Evolutionary conservation across 2,113 vertebrate genomes (phyloP), one percentile per base, ranked within the genome.

Genomic region (Cheirogaleus medius): DNA sequence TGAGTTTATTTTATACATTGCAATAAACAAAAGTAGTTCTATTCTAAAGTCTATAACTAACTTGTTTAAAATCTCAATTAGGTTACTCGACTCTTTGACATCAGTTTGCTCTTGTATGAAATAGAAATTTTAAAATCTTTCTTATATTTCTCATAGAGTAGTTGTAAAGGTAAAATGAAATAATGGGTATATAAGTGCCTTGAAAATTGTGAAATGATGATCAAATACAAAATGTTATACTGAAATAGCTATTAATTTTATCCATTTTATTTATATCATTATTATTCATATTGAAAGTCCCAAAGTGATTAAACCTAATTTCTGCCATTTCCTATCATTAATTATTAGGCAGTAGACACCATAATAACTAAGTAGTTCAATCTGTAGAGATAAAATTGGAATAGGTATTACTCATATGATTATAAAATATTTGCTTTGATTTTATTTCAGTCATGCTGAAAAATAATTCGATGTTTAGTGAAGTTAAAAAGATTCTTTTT

Each of bases 371-470:
- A 15, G 49, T 54, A 60, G 20, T 37, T 89, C 10, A 71, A 71
- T 87, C 8, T 73, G n/a, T 39, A 58, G 23, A 94, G 85, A 54
- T 94, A 76, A 52, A 60, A 71, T 5, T 63, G 6, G 9, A 63
- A 87, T 83, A 66, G 17, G 47, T 66, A 71, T 39, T 56, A 82
- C 5, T 71, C 34, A 56, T 23, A 80, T n/a, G 18, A 64, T 80
- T 94, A 39, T 14, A 90, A 91, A 94, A 88, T 85, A 14, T 63
- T 86, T 88, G 20, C 60, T 82, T 82, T 93, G 27, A 71, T 6
- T 87, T 83, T 66, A 56, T 83, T 76, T 92, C 58, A 71, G 1
- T 71, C 23, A 73, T n/a, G 44, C 5, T 94, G 52, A 88, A 90
- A 88, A 94, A 66, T 14, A 78, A 73, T 71, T 90, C 14, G 78